Base-by-base conservation (phyloP, 1,140 invertebrate genomes). In the Pseudomyrmex sp. region DNA sequence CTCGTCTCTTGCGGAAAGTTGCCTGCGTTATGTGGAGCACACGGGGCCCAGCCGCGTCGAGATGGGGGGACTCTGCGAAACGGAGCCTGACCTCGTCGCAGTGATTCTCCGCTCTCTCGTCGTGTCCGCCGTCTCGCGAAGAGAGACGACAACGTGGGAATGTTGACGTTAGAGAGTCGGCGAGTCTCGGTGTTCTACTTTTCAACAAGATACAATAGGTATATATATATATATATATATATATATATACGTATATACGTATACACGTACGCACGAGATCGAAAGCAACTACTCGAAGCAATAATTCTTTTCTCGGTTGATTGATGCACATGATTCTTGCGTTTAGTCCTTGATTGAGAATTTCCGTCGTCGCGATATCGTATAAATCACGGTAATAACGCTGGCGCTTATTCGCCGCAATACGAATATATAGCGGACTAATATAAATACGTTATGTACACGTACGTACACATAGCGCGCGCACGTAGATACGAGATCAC, bases 21-120 rank as follows among this genome's bases (percentile, higher is more conserved):
- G 85, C 89, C 85, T 87, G 35, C 85, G 89, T 86, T 92, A 92
- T 91, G 86, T 92, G 87, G 90, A 93, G 91, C 91, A 88, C 91
- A 87, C 68, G 88, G 86, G 86, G 73, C 73, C 80, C 79, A 62
- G 66, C 54, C 82, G 73, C 73, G 74, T 26, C 73, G 58, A 80
- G 50, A 26, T 18, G 18, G 18, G 18, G 89, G 68, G 65, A 70
- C 79, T 65, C 68, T 88, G 89, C 88, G 89, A 90, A 87, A 90
- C 86, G 74, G 82, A 79, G 82, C 84, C 89, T 77, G 86, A 86
- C 69, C 65, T 61, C 80, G 63, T 58, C 62, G 10, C 89, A 90
- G 84, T 50, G 89, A 65, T 69, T 90, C 89, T 90, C 89, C 85
- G 74, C 44, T 35, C 35, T 58, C 52, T 59, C 52, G 54, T 48